Percentiles rank a stretch among this genome's conserved stretches.
These are phyloP conservation scores for Anoncus sp. DNA, from an alignment of 2,888 invertebrate species.

Conservation along the genomic window DNA sequence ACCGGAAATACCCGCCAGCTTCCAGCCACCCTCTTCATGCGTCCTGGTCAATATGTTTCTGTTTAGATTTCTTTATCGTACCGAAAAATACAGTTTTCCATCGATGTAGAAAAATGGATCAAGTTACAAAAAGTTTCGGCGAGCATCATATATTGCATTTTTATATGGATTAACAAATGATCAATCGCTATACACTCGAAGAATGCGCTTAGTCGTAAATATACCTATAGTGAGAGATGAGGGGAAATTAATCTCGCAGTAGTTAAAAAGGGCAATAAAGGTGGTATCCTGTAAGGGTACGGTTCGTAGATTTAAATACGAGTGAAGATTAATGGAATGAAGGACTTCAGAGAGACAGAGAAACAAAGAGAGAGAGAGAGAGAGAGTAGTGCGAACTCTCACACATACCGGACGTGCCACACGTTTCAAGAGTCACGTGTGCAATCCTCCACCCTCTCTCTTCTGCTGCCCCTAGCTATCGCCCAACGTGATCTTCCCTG, in stretches of 20 bases:
- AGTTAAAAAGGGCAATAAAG: slow-evolving; percentile 33
- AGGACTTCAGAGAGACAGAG: slow-evolving; percentile 4
- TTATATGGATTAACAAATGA: too few species aligned
- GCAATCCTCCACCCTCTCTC: slow-evolving; percentile 10
- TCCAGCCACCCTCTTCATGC: slow-evolving; percentile 7
- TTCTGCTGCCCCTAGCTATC: slow-evolving; percentile 24
- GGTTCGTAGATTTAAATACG: slow-evolving; percentile 28
- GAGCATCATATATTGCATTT: neutral
- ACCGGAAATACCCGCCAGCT: slow-evolving; percentile 30
- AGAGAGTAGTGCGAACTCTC: slow-evolving; percentile 50
- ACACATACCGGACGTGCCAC: slow-evolving; percentile 57
- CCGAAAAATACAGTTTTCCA: neutral
- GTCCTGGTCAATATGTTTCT: slow-evolving; percentile 26
- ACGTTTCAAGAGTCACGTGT: slow-evolving; percentile 54
- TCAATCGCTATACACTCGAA: too few species aligned
- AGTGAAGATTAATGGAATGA: slow-evolving; percentile 25
- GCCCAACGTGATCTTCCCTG: slow-evolving; percentile 24
- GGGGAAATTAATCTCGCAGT: slow-evolving; percentile 17
- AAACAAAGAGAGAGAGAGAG: too few species aligned
- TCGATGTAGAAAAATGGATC: neutral
- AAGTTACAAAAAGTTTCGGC: neutral
- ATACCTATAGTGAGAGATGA: neutral
- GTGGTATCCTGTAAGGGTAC: slow-evolving; percentile 18
- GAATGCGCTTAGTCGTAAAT: too few species aligned
- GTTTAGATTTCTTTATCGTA: slow-evolving; percentile 23